Conservation (phyloP, 2,888 invertebrate genomes). For the Bedellia somnulentella region DNA sequence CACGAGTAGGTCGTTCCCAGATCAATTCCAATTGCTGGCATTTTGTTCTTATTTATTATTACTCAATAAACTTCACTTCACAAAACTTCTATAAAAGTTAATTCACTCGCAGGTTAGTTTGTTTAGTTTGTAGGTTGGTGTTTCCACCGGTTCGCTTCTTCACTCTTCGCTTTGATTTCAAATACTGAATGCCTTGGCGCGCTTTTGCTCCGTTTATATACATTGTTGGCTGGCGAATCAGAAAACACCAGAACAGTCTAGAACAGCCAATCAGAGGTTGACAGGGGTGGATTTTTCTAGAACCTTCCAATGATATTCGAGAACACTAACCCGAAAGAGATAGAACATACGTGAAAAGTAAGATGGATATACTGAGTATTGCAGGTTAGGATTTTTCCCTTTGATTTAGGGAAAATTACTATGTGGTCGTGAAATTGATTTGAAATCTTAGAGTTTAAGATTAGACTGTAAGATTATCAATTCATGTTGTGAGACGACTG, state of each 20-base stretch:
- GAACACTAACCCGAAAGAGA: constrained; percentile 1
- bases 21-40: constrained; percentile 58
- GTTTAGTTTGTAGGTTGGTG: constrained; percentile 10
- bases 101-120: no score
- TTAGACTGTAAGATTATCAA: no score
- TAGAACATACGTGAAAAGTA: neutral
- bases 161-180: constrained; percentile 24
- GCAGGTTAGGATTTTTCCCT: no score
- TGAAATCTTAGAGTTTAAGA: no score
- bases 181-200: constrained; percentile 32
- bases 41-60: constrained; percentile 15
- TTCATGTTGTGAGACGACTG: no score
- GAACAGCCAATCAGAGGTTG: constrained; percentile 27
- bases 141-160: constrained; percentile 17
- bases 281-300: constrained; percentile 20
- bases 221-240: constrained; percentile 18
- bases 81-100: constrained; percentile 22
- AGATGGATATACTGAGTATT: neutral
- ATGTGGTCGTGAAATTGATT: no score
- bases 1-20: constrained; percentile 88
- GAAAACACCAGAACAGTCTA: constrained; percentile 24
- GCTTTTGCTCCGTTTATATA: constrained; percentile 19
- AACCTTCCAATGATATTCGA: constrained; percentile 15
- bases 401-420: no score
- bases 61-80: no score